phyloP scores from a whole-genome alignment of 2,113 vertebrate genomes.

The Triplophysa dalaica region DNA sequence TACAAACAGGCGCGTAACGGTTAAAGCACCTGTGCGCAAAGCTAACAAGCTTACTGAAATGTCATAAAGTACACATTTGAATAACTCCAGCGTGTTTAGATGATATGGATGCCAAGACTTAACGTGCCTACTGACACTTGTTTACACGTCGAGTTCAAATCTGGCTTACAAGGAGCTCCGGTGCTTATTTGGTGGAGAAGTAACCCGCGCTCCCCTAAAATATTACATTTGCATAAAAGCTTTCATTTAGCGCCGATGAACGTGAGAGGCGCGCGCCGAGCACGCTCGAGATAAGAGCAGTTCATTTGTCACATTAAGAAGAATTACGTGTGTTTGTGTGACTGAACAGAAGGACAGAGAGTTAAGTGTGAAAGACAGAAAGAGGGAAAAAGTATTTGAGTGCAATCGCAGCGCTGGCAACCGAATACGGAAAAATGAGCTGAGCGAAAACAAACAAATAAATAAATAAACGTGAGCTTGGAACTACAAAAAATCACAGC shows the following conservation, averaged over 20 bases:
- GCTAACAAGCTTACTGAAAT: constrained; percentile 33
- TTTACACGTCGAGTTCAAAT: constrained; percentile 73
- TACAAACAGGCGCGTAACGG: constrained; percentile 31
- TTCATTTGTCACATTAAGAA: constrained; percentile 79
- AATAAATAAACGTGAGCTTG: neutral
- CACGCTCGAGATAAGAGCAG: constrained; percentile 77
- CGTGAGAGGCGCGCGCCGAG: constrained; percentile 57
- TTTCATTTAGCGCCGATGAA: constrained; percentile 75
- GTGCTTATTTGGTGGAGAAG: constrained; percentile 68
- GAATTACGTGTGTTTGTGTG: constrained; percentile 74
- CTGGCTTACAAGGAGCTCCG: constrained; percentile 65
- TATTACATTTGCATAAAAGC: constrained; percentile 75
- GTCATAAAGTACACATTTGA: constrained; percentile 26
- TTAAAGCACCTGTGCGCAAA: constrained; percentile 22
- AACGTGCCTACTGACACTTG: constrained; percentile 66
- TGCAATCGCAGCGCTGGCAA: neutral
- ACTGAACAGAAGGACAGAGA: constrained; percentile 27
- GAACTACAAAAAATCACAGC: neutral
- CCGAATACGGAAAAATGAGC: neutral
- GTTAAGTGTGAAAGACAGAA: neutral
- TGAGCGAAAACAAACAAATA: constrained; percentile 7
- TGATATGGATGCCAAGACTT: constrained; percentile 60
- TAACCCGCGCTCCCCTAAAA: constrained; percentile 57
- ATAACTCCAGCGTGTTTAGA: constrained; percentile 51
- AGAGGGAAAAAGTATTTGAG: neutral